Evolutionary conservation across 2,888 invertebrate species (phyloP).

Genomic region (Tachina grossa): DNA sequence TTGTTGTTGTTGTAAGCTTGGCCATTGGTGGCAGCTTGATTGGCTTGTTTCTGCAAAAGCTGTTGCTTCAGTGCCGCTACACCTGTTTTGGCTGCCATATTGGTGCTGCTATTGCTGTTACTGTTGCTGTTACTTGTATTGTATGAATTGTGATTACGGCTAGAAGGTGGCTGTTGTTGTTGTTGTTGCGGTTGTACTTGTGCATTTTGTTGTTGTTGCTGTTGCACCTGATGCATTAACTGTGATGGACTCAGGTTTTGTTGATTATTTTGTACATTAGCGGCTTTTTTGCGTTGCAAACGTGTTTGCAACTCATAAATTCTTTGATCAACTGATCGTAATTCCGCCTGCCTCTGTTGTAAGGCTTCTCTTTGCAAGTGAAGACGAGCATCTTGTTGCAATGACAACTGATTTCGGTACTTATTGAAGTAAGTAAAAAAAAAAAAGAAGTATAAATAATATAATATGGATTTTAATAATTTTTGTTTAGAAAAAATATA

Average conservation of each 20-base stretch:
- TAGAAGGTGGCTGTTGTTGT: slow-evolving; percentile 64
- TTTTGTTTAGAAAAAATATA: background rate
- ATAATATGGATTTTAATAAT: background rate
- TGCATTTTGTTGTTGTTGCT: slow-evolving; percentile 71
- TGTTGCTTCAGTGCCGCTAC: slow-evolving; percentile 79
- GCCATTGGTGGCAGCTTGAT: slow-evolving; percentile 68
- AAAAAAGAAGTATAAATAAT: too few species aligned
- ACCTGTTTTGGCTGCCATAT: slow-evolving; percentile 73
- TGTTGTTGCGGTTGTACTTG: slow-evolving; percentile 73
- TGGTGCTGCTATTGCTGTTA: slow-evolving; percentile 74
- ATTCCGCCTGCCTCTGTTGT: slow-evolving; percentile 94
- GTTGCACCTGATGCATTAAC: slow-evolving; percentile 74
- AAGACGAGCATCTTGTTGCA: slow-evolving; percentile 95
- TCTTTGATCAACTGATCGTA: slow-evolving; percentile 94
- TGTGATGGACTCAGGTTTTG: slow-evolving; percentile 79
- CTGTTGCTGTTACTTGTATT: slow-evolving; percentile 42
- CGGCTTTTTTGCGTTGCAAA: slow-evolving; percentile 92
- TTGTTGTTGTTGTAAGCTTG: slow-evolving; percentile 73
- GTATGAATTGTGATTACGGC: slow-evolving; percentile 71
- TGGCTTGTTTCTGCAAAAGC: slow-evolving; percentile 78
- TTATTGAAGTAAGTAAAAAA: slow-evolving; percentile 81
- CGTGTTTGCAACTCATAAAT: slow-evolving; percentile 97
- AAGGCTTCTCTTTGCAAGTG: slow-evolving; percentile 94
- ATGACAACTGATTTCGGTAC: slow-evolving; percentile 98
- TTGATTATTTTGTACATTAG: slow-evolving; percentile 88